Evolutionary conservation across 1,140 invertebrate species (phyloP).

Genomic region (Ips typographus): DNA sequence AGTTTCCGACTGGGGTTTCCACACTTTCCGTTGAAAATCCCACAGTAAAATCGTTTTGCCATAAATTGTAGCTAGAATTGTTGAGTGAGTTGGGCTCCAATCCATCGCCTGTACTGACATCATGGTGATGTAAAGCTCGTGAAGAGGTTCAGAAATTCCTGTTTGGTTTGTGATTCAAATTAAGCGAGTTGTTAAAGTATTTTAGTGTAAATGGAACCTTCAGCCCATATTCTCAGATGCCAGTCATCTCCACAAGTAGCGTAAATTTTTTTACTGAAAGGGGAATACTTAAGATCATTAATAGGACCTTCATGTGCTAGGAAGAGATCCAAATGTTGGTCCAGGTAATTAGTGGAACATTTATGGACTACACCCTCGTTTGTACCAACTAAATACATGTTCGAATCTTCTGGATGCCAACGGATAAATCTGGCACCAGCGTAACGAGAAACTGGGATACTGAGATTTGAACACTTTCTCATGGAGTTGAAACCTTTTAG

Average conservation of each 20-base stretch:
- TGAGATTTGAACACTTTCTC: conserved; percentile 53
- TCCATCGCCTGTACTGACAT: conserved; percentile 65
- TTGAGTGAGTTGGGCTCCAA: conserved; percentile 81
- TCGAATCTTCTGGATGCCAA: conserved; percentile 64
- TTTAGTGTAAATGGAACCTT: conserved; percentile 41
- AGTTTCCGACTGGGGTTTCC: conserved; percentile 63
- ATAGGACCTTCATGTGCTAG: conserved; percentile 79
- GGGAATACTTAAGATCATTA: conserved; percentile 75
- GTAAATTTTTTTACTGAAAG: conserved; percentile 73
- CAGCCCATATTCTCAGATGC: conserved; percentile 63
- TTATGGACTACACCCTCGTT: conserved; percentile 81
- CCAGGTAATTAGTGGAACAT: conserved; percentile 51
- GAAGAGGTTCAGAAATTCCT: conserved; percentile 62
- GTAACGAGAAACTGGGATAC: conserved; percentile 58
- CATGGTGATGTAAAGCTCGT: conserved; percentile 59
- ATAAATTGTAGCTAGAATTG: conserved; percentile 75
- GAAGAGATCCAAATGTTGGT: conserved; percentile 69
- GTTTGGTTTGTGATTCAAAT: conserved; percentile 32
- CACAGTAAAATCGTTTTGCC: conserved; percentile 71
- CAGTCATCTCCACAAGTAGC: conserved; percentile 84
- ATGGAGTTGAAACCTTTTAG: conserved; percentile 59
- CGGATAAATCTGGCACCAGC: conserved; percentile 64
- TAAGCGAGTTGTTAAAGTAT: neutral
- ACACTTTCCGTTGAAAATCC: conserved; percentile 68
- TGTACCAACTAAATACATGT: conserved; percentile 77